A percentile compares a stretch with the other conserved stretches of the same genome.
phyloP scores from a whole-genome alignment of 1,140 invertebrate species.

The Drosophila persimilis region DNA sequence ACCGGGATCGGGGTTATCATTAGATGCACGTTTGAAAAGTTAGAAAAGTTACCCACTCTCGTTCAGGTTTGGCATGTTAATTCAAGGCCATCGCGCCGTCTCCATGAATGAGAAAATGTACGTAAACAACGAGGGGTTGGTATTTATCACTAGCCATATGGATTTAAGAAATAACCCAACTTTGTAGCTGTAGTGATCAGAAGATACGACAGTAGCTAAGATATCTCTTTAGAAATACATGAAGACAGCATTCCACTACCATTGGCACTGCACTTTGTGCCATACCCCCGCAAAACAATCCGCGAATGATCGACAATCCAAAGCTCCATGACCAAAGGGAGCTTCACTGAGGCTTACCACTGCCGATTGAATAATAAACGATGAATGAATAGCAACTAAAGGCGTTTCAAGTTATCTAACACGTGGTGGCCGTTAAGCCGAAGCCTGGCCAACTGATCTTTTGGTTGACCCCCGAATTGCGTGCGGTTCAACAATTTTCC shows the following conservation, averaged over 20 bases:
- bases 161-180: too few relatives aligned
- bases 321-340: neutral
- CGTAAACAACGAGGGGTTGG: neutral
- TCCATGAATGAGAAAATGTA: conserved; percentile 29
- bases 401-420: conserved; percentile 16
- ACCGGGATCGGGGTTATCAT: conserved; percentile 52
- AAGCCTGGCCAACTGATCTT: conserved; percentile 7
- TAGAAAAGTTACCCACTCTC: conserved; percentile 1
- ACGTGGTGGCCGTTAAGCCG: neutral
- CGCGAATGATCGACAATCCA: neutral
- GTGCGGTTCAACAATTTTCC: conserved; percentile 51
- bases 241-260: too few relatives aligned
- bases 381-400: conserved; percentile 4
- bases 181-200: neutral
- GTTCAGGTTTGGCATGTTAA: conserved; percentile 37
- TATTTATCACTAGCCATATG: neutral
- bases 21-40: conserved; percentile 39
- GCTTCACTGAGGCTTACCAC: conserved; percentile 1
- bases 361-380: conserved; percentile 40
- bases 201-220: too few relatives aligned
- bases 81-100: conserved; percentile 19
- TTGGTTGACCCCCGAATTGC: conserved; percentile 43
- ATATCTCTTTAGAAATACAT: too few relatives aligned
- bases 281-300: too few relatives aligned
- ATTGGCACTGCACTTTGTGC: neutral